phyloP scores from a whole-genome alignment of 2,888 invertebrate species.

The Selenia dentaria region DNA sequence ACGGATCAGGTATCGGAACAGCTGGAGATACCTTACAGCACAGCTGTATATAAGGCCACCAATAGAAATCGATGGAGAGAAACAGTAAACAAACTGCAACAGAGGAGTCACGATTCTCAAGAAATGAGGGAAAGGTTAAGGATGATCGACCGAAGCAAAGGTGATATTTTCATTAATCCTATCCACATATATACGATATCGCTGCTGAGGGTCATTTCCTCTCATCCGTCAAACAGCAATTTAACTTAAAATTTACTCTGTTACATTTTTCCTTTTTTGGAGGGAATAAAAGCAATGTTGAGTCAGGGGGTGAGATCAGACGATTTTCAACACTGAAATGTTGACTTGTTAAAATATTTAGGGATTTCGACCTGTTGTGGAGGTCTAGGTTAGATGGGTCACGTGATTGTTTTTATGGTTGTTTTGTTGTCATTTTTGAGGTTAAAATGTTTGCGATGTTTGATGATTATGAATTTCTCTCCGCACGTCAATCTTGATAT shows the following conservation, averaged over 20 bases:
- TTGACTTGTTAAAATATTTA: constrained; percentile 69
- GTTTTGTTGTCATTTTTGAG: neutral
- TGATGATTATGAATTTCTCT: too few relatives aligned
- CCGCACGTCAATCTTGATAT: too few relatives aligned
- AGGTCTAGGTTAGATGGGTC: constrained; percentile 34
- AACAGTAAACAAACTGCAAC: too few relatives aligned
- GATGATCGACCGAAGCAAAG: too few relatives aligned
- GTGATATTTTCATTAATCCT: too few relatives aligned
- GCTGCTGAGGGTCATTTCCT: constrained; percentile 65
- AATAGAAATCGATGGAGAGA: too few relatives aligned
- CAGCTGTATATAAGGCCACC: too few relatives aligned
- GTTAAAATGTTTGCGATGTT: too few relatives aligned
- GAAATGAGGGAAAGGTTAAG: too few relatives aligned
- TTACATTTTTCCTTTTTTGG: constrained; percentile 61
- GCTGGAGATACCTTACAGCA: too few relatives aligned
- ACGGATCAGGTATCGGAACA: too few relatives aligned
- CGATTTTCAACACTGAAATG: constrained; percentile 74
- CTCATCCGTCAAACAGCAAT: constrained; percentile 80
- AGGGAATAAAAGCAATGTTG: constrained; percentile 77
- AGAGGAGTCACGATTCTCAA: too few relatives aligned
- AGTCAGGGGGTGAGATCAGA: constrained; percentile 46
- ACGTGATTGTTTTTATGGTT: constrained; percentile 1
- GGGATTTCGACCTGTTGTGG: constrained; percentile 23
- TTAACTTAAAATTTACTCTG: constrained; percentile 77
- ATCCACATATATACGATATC: constrained; percentile 62